phyloP scores from a whole-genome alignment of 1,140 invertebrate species.

The Ceratitis capitata region DNA sequence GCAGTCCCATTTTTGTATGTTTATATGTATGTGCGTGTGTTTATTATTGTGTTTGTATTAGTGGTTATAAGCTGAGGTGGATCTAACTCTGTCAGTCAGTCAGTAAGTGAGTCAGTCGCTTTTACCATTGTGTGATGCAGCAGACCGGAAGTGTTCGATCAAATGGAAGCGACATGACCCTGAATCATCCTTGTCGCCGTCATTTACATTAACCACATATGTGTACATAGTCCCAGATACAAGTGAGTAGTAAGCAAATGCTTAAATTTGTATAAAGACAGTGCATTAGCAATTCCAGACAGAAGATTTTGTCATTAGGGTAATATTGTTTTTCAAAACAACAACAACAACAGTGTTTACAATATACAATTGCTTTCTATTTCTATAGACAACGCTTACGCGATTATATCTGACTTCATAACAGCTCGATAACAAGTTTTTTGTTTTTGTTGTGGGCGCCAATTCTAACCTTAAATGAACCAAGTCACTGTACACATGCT shows the following conservation, averaged over 20 bases:
- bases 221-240: background rate
- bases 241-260: background rate
- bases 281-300: conserved; percentile 2
- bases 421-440: too few species aligned
- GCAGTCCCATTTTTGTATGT: background rate
- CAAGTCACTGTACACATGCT: too few species aligned
- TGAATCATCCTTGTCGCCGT: background rate
- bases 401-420: too few species aligned
- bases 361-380: background rate
- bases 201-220: background rate
- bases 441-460: background rate
- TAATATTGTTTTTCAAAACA: background rate
- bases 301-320: too few species aligned
- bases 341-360: background rate
- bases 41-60: background rate
- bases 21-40: background rate
- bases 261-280: background rate
- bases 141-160: conserved; percentile 14
- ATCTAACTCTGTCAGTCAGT: too few species aligned
- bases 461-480: background rate
- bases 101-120: background rate
- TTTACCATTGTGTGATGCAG: background rate
- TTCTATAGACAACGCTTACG: too few species aligned
- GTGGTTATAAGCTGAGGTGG: background rate
- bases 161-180: conserved; percentile 9